Conservation (phyloP, 2,113 vertebrate species). For the Uropsilus gracilis region DNA sequence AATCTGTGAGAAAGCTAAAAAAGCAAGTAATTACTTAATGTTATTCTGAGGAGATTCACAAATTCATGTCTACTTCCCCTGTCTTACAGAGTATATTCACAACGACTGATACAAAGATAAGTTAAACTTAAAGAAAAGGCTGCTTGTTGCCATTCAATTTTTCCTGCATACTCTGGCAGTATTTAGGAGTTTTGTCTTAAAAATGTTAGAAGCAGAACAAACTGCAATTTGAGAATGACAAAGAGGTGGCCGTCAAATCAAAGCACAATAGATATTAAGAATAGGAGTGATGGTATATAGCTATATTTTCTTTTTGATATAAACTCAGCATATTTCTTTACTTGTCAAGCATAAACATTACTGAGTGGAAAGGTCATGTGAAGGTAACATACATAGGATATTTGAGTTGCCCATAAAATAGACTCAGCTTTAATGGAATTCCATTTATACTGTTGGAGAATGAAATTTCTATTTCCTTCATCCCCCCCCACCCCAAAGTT, state of each 20-base stretch:
- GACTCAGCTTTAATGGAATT: constrained; percentile 36
- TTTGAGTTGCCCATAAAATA: constrained; percentile 26
- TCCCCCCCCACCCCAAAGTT: neutral
- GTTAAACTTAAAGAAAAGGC: constrained; percentile 23
- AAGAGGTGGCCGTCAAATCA: constrained; percentile 48
- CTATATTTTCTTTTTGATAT: neutral
- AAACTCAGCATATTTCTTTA: constrained; percentile 47
- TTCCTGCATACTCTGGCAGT: neutral
- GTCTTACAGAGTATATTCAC: neutral
- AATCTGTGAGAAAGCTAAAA: constrained; percentile 42
- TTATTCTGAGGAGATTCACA: constrained; percentile 51
- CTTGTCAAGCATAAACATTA: constrained; percentile 50
- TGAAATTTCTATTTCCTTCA: constrained; percentile 51
- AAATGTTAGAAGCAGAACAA: neutral
- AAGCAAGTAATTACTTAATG: constrained; percentile 54
- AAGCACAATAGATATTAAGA: neutral
- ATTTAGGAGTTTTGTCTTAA: constrained; percentile 32
- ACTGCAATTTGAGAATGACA: constrained; percentile 25
- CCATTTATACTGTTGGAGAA: constrained; percentile 16
- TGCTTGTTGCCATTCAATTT: constrained; percentile 8
- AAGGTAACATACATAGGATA: constrained; percentile 40
- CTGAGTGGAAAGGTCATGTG: constrained; percentile 46
- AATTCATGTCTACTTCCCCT: neutral
- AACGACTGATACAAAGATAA: constrained; percentile 43
- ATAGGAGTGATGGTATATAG: constrained; percentile 21